phyloP scores from a whole-genome alignment of 2,888 invertebrate genomes.

The Athalia rosae region DNA sequence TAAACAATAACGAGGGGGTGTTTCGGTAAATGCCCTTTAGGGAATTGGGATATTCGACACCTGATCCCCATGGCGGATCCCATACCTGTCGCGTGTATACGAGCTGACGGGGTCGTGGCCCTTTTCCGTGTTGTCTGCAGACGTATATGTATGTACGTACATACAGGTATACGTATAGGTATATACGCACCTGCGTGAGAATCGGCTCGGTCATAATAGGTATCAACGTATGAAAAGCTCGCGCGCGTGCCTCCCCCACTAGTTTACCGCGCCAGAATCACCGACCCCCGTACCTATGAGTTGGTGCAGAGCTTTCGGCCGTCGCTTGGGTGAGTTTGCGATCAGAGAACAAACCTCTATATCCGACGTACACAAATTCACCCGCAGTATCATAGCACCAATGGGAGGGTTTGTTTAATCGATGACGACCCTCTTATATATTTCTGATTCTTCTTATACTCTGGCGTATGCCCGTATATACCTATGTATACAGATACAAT shows the following conservation, averaged over 20 bases:
- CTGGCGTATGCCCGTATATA: constrained; percentile 53
- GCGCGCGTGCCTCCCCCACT: not conserved
- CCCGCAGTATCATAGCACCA: constrained; percentile 4
- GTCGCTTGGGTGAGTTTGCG: no score
- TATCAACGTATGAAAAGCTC: not conserved
- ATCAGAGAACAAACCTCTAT: no score
- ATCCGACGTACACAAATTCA: constrained; percentile 18
- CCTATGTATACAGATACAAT: constrained; percentile 43
- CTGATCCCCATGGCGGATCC: constrained; percentile 42
- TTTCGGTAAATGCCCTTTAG: constrained; percentile 18
- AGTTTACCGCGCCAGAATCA: no score
- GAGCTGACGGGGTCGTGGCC: no score
- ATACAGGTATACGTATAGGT: no score
- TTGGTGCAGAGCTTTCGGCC: no score
- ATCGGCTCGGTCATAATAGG: not conserved
- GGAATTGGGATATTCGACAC: constrained; percentile 47
- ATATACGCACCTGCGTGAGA: constrained; percentile 6
- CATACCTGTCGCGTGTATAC: not conserved
- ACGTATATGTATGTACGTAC: no score
- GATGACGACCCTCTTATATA: constrained; percentile 64
- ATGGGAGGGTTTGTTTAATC: constrained; percentile 70
- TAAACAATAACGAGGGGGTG: constrained; percentile 44
- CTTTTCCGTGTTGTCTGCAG: no score
- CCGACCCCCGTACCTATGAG: no score
- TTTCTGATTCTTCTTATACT: constrained; percentile 50